Evolutionary conservation across 2,113 vertebrate species (phyloP), one percentile per base, ranked within the genome.

Genomic region (Numenius arquata): DNA sequence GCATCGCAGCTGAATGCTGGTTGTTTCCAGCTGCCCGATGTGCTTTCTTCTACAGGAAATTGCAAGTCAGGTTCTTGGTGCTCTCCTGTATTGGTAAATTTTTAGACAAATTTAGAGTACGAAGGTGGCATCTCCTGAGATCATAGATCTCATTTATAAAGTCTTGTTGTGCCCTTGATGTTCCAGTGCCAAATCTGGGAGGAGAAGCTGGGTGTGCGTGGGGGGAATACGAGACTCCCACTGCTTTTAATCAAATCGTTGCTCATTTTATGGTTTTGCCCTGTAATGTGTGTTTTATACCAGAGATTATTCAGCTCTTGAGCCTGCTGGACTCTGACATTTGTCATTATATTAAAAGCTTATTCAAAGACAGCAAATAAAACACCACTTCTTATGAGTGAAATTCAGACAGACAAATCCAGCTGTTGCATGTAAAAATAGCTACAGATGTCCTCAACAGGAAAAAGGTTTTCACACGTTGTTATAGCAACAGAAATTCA

Each of bases 371-470:
- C 88, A 94, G 84, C 92, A 89, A 96, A 93, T 27, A 91, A 97
- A 96, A 36, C 87, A 87, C 70, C 94, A 96, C 94, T 79, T 91
- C 53, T 97, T 96, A 18, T 83, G 85, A 96, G 91, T 95, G 92
- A 96, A 97, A 97, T 97, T 97, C 98, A 97, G 94, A 90, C 93
- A 95, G 97, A 96, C 95, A 98, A 95, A 98, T 98, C 97, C 98
- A 98, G 98, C 97, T 98, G 98, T 98, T 98, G 68, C 43, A 81
- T 97, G 96, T 98, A 98, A 98, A 98, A 98, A 98, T 98, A 98
- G 97, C 97, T 97, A 86, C 96, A 97, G 96, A 98, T 97, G 96
- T 98, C 96, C 97, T 95, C 95, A 95, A 89, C 96, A 97, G 95
- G 96, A 97, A 71, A 98, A 97, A 88, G 97, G 91, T 97, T 98